Conservation (phyloP, 2,113 vertebrate species). For the Holacanthus passer region DNA sequence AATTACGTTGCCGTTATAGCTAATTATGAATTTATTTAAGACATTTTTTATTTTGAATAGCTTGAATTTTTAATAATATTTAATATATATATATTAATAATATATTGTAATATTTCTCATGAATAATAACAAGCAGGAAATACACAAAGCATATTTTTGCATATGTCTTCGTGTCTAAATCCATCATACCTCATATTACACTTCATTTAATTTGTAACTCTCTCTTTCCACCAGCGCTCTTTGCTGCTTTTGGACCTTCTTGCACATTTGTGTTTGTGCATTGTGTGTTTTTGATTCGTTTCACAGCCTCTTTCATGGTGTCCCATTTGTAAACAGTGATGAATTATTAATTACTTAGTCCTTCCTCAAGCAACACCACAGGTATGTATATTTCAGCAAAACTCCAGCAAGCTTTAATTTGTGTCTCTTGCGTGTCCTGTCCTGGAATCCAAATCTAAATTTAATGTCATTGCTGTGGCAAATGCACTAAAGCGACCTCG, state of each 20-base stretch:
- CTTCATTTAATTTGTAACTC: not conserved
- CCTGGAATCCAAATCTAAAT: conserved; percentile 53
- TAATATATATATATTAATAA: too few species aligned
- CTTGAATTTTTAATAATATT: not conserved
- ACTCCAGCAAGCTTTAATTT: conserved; percentile 40
- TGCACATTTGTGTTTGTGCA: not conserved
- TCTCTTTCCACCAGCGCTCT: not conserved
- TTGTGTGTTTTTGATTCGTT: conserved; percentile 47
- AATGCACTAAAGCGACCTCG: conserved; percentile 37
- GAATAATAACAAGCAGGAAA: conserved; percentile 5
- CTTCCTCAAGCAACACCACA: conserved; percentile 45
- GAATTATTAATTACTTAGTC: conserved; percentile 45
- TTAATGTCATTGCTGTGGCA: conserved; percentile 39
- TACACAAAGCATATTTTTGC: not conserved
- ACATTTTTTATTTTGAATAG: not conserved
- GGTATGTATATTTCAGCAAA: conserved; percentile 51
- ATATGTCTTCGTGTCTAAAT: not conserved
- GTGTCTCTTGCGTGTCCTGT: conserved; percentile 21
- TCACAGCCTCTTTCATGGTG: conserved; percentile 4
- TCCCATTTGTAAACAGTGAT: conserved; percentile 46
- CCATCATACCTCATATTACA: not conserved
- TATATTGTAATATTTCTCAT: too few species aligned
- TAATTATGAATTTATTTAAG: not conserved
- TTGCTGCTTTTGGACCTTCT: not conserved
- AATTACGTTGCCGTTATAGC: conserved; percentile 5